Evolutionary conservation across 2,113 vertebrate genomes (phyloP).

Genomic region (Carassius auratus): DNA sequence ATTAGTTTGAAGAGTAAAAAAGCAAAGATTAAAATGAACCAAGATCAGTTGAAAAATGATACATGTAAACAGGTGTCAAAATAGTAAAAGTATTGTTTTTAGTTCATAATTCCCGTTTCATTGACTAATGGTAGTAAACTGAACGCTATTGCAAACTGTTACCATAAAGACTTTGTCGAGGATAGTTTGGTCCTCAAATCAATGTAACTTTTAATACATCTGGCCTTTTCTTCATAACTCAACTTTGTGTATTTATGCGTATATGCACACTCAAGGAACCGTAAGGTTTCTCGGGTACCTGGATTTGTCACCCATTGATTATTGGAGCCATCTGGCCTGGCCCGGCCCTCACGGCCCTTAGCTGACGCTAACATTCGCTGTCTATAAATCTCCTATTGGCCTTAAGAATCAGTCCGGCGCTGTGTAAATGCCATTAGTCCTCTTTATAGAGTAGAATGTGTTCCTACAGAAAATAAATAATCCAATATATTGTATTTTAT

Average conservation of each 20-base stretch:
- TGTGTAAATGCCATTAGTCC: constrained; percentile 58
- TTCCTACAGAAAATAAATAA: constrained; percentile 60
- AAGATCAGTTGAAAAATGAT: no score
- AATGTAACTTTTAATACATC: not conserved
- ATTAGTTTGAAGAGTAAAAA: no score
- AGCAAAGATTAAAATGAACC: no score
- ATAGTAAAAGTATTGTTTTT: not conserved
- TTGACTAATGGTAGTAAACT: not conserved
- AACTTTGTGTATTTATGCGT: not conserved
- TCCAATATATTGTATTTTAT: constrained; percentile 59
- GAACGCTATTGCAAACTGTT: not conserved
- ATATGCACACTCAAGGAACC: constrained; percentile 5
- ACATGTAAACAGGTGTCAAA: not conserved
- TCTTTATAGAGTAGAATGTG: constrained; percentile 59
- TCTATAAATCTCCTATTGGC: constrained; percentile 53
- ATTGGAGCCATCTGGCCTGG: constrained; percentile 55
- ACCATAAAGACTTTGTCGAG: not conserved
- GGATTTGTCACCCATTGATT: constrained; percentile 55
- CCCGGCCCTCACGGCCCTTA: constrained; percentile 35
- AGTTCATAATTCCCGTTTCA: not conserved
- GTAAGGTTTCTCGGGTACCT: constrained; percentile 41
- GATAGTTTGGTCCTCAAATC: not conserved
- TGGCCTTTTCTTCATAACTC: not conserved
- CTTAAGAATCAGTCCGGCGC: constrained; percentile 46
- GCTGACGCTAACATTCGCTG: constrained; percentile 45